Evolutionary conservation across 2,888 invertebrate species (phyloP), one percentile per base, ranked within the genome.

Genomic region (Dolichomitus sp.): DNA sequence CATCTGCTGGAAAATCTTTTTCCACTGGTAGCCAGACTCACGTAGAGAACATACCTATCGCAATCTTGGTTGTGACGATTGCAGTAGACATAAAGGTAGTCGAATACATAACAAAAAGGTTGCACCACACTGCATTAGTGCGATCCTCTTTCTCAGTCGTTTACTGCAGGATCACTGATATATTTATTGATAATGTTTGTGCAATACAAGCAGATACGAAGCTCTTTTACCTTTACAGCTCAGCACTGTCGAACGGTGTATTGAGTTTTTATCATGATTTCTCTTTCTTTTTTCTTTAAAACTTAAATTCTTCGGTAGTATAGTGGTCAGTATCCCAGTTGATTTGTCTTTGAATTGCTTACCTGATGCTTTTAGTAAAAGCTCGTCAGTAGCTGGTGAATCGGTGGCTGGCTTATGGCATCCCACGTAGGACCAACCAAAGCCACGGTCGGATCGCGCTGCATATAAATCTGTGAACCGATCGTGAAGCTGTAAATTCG

Each of bases 1-100:
- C 89, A 90, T 89, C 89, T 88, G 88, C 85, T 85, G 84, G 90
- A 90, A 91, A 91, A 91, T 91, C 89, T 88, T 88, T 90, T 87
- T 85, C 70, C 80, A 7, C 63, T 27, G 65, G 0, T 23, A 59
- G 19, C 42, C 33, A 50, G 57, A 27, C 72, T 72, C 72, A 48
- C 52, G 61, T 73, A 57, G 42, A n/a, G 54, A 50, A 9, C 70
- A 52, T 70, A 42, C 30, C 42, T 54, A 69, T 59, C 45, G 57
- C 87, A 87, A 89, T 90, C 84, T 88, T 86, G 84, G 72, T 73
- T 61, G 45, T 72, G 45, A 52, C 19, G 63, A 73, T 68, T 77
- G 76, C 57, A 73, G 61, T 88, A 79, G 82, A 73, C 81, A 81
- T 40, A 65, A 84, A 77, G 69, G 72, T 85, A 23, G 23, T 2